Evolutionary conservation across 2,888 invertebrate genomes (phyloP).

Genomic region (Melitaea athalia): DNA sequence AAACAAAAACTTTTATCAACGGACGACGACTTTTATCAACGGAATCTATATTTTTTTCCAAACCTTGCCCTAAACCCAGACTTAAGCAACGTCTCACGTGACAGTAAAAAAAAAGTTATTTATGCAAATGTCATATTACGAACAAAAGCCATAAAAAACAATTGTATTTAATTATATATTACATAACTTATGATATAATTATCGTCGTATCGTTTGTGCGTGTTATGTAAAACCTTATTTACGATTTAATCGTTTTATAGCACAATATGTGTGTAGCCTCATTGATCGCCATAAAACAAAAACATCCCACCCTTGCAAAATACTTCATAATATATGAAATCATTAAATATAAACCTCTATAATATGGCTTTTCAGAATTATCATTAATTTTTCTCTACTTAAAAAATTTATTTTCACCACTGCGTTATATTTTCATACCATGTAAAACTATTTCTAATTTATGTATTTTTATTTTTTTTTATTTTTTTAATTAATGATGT

Average conservation of each 20-base stretch:
- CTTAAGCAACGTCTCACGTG: background rate
- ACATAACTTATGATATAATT: background rate
- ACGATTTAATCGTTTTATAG: background rate
- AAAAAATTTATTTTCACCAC: background rate
- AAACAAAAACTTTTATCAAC: no score
- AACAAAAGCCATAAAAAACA: background rate
- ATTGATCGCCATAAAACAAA: background rate
- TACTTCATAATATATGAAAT: background rate
- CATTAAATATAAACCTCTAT: background rate
- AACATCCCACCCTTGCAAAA: background rate
- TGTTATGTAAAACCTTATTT: constrained; percentile 16
- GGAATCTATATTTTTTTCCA: no score
- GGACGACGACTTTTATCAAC: no score
- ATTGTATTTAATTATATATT: background rate
- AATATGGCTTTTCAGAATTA: background rate
- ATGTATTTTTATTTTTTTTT: no score
- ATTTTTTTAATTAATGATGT: background rate
- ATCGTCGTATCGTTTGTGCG: constrained; percentile 21
- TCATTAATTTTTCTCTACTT: background rate
- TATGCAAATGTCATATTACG: background rate
- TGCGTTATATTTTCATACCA: background rate
- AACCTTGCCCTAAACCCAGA: background rate
- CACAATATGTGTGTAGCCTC: background rate
- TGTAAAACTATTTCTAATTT: background rate
- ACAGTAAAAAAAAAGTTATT: background rate